Evolutionary conservation across 1,140 invertebrate species (phyloP), one percentile per base, ranked within the genome.

Genomic region (Pseudomyrmex gracilis): DNA sequence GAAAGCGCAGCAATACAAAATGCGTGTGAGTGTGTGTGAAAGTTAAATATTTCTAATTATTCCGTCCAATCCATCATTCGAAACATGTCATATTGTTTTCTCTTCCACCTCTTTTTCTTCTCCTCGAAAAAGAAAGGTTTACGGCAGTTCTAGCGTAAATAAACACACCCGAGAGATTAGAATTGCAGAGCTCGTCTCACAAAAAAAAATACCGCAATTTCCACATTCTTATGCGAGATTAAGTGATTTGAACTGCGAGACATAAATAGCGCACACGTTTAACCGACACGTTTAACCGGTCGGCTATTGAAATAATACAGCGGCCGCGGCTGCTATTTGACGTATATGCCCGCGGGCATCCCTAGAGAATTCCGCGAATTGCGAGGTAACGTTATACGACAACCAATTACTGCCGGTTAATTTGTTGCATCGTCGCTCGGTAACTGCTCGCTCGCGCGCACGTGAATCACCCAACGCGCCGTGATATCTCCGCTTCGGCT

Each of bases 371-470:
- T 58, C 53, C 64, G 43, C 66, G 76, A 80, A 71, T 80, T 80
- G 76, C 76, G 66, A 70, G 76, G 66, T 70, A 70, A 71, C 76
- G 76, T 80, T 80, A 80, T 58, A 80, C 53, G 76, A 80, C 76
- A 71, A 71, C 76, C 76, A 80, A 80, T 80, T 80, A 80, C 66
- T 80, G 76, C 66, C 76, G 76, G 76, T 73, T 76, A 73, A 76
- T 84, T 85, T 78, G 63, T 84, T 85, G 87, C 85, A 87, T 70
- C 73, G 60, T 86, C 87, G 83, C 76, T 73, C 76, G 60, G 78
- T 82, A 82, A 82, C 67, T 63, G 70, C 24, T 71, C 68, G 47
- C 78, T 74, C 55, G 70, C 78, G 70, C 78, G 68, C 78, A 74
- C 78, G 71, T 55, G 78, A 74, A 80, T 80, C 76, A 80, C 66